A percentile compares a stretch with the other conserved stretches of the same genome.
Evolutionary conservation across 2,888 invertebrate species (phyloP).

Genomic region (Phaedon cochleariae): DNA sequence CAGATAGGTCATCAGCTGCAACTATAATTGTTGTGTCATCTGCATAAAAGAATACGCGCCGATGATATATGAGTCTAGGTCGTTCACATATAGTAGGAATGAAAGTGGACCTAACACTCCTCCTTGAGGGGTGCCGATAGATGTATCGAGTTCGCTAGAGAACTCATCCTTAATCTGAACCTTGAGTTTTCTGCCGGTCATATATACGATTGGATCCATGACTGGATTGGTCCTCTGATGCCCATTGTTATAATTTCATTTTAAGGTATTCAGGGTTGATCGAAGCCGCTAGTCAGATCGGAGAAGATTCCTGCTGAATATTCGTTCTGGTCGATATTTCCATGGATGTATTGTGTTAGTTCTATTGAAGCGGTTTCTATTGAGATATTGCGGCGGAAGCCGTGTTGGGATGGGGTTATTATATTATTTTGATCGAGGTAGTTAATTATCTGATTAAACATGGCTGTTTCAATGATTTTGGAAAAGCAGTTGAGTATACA

Average conservation of each 20-base stretch:
- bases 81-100: too few species aligned
- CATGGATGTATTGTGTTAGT: slow-evolving; percentile 8
- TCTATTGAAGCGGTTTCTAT: slow-evolving; percentile 14
- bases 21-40: background rate
- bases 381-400: slow-evolving; percentile 2
- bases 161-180: background rate
- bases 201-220: slow-evolving; percentile 6
- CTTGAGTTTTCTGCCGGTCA: slow-evolving; percentile 7
- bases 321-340: slow-evolving; percentile 8
- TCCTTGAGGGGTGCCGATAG: too few species aligned
- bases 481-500: too few species aligned
- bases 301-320: background rate
- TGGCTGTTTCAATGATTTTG: too few species aligned
- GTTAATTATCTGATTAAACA: too few species aligned
- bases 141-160: background rate
- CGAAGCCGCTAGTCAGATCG: slow-evolving; percentile 3
- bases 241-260: background rate
- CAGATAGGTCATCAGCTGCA: background rate
- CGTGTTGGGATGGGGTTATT: slow-evolving; percentile 6
- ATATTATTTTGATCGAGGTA: too few species aligned
- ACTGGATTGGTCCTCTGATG: background rate
- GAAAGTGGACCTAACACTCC: too few species aligned
- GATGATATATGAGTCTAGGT: too few species aligned
- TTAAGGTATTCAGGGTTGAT: background rate
- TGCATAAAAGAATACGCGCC: background rate